Evolutionary conservation across 2,888 invertebrate species (phyloP).

Genomic region (Heteromurus nitidus): DNA sequence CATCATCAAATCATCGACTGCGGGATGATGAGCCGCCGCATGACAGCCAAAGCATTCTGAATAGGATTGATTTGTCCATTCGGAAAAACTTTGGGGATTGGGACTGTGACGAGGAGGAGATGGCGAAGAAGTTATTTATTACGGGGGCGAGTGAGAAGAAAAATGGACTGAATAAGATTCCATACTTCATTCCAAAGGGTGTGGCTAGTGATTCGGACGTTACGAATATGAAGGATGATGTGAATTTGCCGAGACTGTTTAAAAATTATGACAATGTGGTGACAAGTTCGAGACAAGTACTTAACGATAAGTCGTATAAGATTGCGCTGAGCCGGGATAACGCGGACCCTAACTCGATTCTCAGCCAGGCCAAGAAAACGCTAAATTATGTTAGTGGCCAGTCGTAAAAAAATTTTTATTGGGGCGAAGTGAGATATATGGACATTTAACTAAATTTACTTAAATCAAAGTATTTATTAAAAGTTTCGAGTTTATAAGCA

Average conservation of each 20-base stretch:
- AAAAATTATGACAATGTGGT: slow-evolving; percentile 65
- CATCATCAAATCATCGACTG: slow-evolving; percentile 7
- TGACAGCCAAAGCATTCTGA: slow-evolving; percentile 62
- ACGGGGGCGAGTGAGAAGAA: background rate
- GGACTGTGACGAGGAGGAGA: slow-evolving; percentile 56
- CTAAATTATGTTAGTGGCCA: slow-evolving; percentile 63
- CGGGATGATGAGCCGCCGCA: slow-evolving; percentile 13
- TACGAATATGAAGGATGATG: slow-evolving; percentile 10
- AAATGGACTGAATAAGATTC: background rate
- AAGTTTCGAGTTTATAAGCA: no score
- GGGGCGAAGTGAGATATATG: no score
- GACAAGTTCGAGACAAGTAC: slow-evolving; percentile 40
- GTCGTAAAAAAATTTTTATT: background rate
- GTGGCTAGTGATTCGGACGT: slow-evolving; percentile 29
- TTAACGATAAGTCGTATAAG: slow-evolving; percentile 57
- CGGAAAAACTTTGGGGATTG: slow-evolving; percentile 70
- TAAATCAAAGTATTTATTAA: no score
- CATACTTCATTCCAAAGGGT: slow-evolving; percentile 41
- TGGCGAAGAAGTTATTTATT: slow-evolving; percentile 3
- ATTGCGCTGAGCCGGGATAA: slow-evolving; percentile 70
- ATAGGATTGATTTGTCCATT: slow-evolving; percentile 66
- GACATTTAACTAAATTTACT: no score
- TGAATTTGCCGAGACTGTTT: slow-evolving; percentile 67
- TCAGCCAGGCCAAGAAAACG: slow-evolving; percentile 72
- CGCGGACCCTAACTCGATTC: slow-evolving; percentile 71